Evolutionary conservation across 2,797 vertebrate genomes (phyloP), one percentile per base, ranked within the genome.

Genomic region (Typhlichthys subterraneus): DNA sequence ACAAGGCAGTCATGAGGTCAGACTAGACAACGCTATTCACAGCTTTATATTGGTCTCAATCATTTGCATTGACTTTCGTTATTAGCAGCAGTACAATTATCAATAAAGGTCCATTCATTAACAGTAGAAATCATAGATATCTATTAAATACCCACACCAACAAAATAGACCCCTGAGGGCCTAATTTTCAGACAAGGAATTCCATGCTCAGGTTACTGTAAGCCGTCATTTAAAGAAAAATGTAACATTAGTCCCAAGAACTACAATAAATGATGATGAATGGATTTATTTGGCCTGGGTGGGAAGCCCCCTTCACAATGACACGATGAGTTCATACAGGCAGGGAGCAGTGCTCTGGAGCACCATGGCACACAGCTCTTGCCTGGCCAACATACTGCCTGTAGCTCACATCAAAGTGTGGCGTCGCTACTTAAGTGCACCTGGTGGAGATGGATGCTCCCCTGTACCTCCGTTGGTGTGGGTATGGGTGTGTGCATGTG

Each of bases 371-470:
- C 92, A 94, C 93, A 94, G 92, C 93, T 93, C 91, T 4, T 4
- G 23, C 23, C 84, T 74, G 89, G 92, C 89, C 88, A 89, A 84
- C 15, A 17, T 17, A 17, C 89, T 93, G 91, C 91, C 89, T 90
- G 92, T 29, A 29, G 23, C 88, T 91, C 89, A 89, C 92, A 94
- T 91, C 93, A 75, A 93, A 94, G 93, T 88, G 91, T 94, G 93
- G 91, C 95, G 94, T 94, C 94, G 94, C 92, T 93, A 92, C 92
- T 92, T 93, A 94, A 94, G 92, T 94, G 93, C 93, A 90, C 88
- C 88, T 17, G 14, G 49, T 8, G 38, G 31, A 31, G 53, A 31
- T 31, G 54, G 57, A 76, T 58, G 45, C 46, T 29, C 23, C 42
- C 42, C 7, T 70, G 15, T 61, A 12, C 53, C 46, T 66, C 46